phyloP scores from a whole-genome alignment of 2,113 vertebrate species.

The Istiophorus platypterus region DNA sequence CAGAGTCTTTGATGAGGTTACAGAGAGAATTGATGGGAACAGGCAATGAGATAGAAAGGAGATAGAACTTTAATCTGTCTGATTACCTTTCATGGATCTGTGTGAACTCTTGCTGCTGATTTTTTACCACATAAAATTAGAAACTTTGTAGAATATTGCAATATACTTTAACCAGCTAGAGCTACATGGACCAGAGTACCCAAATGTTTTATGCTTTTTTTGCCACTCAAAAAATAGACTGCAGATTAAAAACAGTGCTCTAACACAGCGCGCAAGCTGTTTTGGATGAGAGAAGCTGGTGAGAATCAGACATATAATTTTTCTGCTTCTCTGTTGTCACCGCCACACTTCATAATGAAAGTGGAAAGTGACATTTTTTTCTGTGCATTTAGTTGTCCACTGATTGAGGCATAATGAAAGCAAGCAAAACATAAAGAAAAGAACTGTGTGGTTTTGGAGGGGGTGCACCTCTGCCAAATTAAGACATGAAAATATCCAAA shows the following conservation, averaged over 20 bases:
- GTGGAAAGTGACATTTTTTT: background rate
- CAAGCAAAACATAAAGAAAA: background rate
- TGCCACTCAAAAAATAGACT: background rate
- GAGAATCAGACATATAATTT: background rate
- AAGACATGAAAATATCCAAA: background rate
- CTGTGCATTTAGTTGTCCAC: background rate
- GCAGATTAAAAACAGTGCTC: background rate
- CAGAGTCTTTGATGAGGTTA: too few species aligned
- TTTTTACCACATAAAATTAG: background rate
- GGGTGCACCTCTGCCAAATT: background rate
- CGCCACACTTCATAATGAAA: background rate
- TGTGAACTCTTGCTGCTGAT: background rate
- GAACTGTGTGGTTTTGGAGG: background rate
- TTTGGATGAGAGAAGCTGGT: slow-evolving; percentile 7
- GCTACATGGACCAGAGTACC: background rate
- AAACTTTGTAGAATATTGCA: background rate
- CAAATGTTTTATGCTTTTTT: background rate
- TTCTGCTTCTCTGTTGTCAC: background rate
- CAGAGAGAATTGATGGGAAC: background rate
- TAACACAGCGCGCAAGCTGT: background rate
- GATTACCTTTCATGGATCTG: slow-evolving; percentile 5
- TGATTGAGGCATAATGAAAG: background rate
- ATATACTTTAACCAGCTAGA: too few species aligned
- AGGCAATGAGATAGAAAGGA: slow-evolving; percentile 2
- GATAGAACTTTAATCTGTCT: background rate